Evolutionary conservation across 2,797 vertebrate genomes (phyloP).

Genomic region (Hylomyscus alleni): DNA sequence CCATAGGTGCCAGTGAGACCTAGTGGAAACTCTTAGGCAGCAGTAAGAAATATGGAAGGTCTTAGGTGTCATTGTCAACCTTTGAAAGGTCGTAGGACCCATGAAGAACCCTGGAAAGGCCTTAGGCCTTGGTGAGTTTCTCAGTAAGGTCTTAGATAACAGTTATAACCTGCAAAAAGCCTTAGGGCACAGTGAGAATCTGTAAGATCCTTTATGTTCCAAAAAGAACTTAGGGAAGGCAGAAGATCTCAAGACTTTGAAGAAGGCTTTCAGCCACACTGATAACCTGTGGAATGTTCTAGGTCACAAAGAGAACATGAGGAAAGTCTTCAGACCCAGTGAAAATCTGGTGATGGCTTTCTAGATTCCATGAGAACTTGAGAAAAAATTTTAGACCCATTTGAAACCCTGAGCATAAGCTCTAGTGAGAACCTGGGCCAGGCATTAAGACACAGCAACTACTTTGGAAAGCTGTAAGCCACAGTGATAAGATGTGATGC

Average conservation of each 20-base stretch:
- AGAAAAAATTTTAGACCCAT: neutral
- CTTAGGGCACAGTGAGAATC: too few species aligned
- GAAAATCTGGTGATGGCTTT: neutral
- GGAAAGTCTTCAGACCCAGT: neutral
- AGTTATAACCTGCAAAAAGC: too few species aligned
- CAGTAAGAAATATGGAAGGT: neutral
- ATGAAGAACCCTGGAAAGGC: too few species aligned
- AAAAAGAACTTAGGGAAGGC: neutral
- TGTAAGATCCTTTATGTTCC: too few species aligned
- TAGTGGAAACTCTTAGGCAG: neutral
- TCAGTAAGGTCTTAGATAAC: too few species aligned
- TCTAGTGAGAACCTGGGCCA: neutral
- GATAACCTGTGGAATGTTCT: neutral
- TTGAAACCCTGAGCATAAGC: neutral
- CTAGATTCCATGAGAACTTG: neutral
- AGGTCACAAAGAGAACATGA: neutral
- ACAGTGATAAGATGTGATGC: too few species aligned
- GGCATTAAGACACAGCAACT: neutral
- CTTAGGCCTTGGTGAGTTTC: too few species aligned
- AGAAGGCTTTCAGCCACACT: neutral
- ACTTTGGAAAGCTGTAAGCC: neutral
- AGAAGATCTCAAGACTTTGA: neutral
- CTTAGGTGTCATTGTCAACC: neutral
- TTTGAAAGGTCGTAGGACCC: neutral
- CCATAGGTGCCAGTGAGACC: neutral